Base-by-base conservation (phyloP, 2,797 vertebrate species). In the Trematomus bernacchii region DNA sequence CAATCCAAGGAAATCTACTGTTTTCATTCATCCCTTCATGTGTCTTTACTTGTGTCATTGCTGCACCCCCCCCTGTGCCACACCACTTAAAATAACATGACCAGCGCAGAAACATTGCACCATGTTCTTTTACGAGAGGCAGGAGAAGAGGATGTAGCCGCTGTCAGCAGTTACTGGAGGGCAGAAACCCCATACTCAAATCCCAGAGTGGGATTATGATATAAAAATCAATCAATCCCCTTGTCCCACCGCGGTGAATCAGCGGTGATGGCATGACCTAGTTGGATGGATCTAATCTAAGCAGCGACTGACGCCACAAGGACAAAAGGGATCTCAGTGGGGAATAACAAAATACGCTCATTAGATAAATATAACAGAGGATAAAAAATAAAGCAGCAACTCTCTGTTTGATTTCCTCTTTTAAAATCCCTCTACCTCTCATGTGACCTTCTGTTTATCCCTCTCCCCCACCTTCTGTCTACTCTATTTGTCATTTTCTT, bases 191-290 rank as follows among this genome's bases (percentile, higher is more conserved):
- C 51, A 10, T 68, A 74, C 76, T 87, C 77, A 87, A 90, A 91
- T 91, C 88, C 86, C 77, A 79, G 69, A 77, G 85, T 60, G 87
- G 90, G 88, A 95, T 95, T 93, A 94, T 86, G 71, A 92, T 89
- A 82, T 86, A 85, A 93, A 94, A 94, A 94, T 93, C 93, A 92
- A 93, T 93, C 89, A 90, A 90, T 92, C 78, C 71, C 63, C 77
- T 87, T 86, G 87, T 92, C 82, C 70, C 73, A 54, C 70, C 11
- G 23, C 23, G 23, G 68, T 84, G 90, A 90, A 90, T 92, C 86
- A 83, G 85, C 57, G 18, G 57, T 33, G 65, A 78, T 61, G 66
- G 57, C 53, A 6, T 92, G 88, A 93, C 89, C 88, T 85, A 91
- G 78, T 87, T 89, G 85, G 79, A 90, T 85, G 65, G 86, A 87